phyloP scores from a whole-genome alignment of 2,888 invertebrate genomes.

The Ormyrus nitidulus region DNA sequence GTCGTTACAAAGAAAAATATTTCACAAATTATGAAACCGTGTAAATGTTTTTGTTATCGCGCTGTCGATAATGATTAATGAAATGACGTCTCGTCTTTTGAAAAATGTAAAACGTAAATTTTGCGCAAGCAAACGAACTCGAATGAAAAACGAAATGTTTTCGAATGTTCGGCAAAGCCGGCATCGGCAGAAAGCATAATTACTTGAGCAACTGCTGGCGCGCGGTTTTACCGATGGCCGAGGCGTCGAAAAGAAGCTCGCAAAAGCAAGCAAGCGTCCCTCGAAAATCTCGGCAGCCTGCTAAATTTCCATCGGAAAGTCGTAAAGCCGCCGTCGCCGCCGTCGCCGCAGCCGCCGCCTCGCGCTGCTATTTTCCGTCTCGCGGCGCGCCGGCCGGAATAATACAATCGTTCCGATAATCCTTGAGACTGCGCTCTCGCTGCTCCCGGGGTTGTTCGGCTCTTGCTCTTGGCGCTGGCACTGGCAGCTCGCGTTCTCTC shows the following conservation, averaged over 20 bases:
- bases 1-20: too few relatives aligned
- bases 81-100: too few relatives aligned
- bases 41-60: too few relatives aligned
- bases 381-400: constrained; percentile 1
- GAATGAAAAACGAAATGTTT: neutral
- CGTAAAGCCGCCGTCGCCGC: constrained; percentile 19
- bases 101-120: too few relatives aligned
- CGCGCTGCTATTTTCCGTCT: too few relatives aligned
- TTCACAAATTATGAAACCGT: too few relatives aligned
- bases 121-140: too few relatives aligned
- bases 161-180: neutral
- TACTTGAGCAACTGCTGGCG: neutral
- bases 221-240: neutral
- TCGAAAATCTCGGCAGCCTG: neutral
- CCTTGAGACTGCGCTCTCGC: constrained; percentile 12
- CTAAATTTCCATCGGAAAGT: constrained; percentile 28
- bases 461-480: neutral
- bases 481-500: neutral
- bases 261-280: neutral
- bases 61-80: too few relatives aligned
- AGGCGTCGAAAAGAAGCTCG: neutral
- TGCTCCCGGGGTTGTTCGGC: constrained; percentile 8
- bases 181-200: neutral
- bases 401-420: constrained; percentile 34
- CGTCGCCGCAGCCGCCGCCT: neutral